Evolutionary conservation across 2,797 vertebrate species (phyloP).

Genomic region (Pogonophryne albipinna): DNA sequence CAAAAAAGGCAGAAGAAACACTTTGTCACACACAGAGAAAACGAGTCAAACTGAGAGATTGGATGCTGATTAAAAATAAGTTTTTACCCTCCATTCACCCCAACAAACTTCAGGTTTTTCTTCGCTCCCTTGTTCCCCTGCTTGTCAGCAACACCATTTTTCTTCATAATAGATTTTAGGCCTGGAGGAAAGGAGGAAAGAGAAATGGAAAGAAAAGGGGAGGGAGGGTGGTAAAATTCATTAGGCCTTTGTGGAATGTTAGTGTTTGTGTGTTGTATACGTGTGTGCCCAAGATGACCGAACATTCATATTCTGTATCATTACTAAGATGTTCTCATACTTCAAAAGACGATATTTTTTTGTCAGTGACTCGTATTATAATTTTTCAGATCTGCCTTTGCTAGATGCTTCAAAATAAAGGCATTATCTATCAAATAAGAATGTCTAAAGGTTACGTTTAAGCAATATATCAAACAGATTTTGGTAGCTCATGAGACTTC

Average conservation of each 20-base stretch:
- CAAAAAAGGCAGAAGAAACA: conserved; percentile 20
- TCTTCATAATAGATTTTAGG: conserved; percentile 99
- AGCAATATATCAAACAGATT: not conserved
- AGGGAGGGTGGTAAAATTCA: conserved; percentile 10
- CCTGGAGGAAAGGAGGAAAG: conserved; percentile 80
- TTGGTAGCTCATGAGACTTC: not conserved
- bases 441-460: not conserved
- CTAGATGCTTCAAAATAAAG: no score
- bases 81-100: conserved; percentile 99
- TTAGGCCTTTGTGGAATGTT: conserved; percentile 30
- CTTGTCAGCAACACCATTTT: conserved; percentile 92
- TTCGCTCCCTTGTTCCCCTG: conserved; percentile 92
- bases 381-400: not conserved
- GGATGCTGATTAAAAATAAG: conserved; percentile 60
- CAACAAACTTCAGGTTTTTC: conserved; percentile 99
- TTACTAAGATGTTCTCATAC: not conserved
- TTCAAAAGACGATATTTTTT: not conserved
- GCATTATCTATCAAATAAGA: no score
- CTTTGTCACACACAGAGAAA: conserved; percentile 18
- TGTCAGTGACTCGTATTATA: not conserved
- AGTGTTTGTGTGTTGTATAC: conserved; percentile 8
- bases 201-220: conserved; percentile 67
- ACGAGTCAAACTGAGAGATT: conserved; percentile 35
- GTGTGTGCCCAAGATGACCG: not conserved
- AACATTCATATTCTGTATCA: not conserved